phyloP scores from a whole-genome alignment of 2,113 vertebrate species.

The Sterna hirundo region DNA sequence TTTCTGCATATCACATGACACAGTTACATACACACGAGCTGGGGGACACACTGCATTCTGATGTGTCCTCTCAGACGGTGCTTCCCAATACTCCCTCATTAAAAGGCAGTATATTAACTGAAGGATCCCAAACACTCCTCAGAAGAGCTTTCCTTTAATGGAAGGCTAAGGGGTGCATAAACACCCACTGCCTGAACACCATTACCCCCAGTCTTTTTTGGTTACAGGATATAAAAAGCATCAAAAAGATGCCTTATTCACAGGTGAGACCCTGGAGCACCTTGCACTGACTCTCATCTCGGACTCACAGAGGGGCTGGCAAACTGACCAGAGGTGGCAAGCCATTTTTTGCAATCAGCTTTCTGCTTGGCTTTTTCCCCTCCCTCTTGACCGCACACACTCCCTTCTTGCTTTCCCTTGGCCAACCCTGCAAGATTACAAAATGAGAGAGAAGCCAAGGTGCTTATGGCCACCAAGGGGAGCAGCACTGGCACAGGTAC shows the following conservation, averaged over 20 bases:
- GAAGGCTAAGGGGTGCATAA: neutral
- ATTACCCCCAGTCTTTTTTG: neutral
- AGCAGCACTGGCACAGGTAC: neutral
- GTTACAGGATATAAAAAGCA: neutral
- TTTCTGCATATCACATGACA: neutral
- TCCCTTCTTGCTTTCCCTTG: neutral
- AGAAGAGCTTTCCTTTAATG: neutral
- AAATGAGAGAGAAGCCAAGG: neutral
- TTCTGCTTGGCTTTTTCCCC: neutral
- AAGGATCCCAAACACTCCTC: neutral
- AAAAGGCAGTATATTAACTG: neutral
- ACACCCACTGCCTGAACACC: neutral
- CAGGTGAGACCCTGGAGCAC: neutral
- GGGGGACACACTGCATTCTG: neutral
- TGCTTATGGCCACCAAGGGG: neutral
- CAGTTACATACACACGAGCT: neutral
- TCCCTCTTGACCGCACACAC: neutral
- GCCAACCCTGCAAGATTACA: neutral
- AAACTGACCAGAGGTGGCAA: neutral
- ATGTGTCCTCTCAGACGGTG: fast-evolving
- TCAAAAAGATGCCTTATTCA: neutral
- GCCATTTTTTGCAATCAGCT: neutral
- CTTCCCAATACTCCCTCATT: neutral
- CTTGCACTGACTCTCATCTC: neutral
- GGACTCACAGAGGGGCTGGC: neutral